Evolutionary conservation across 2,888 invertebrate species (phyloP).

Genomic region (Euplagia quadripunctaria): DNA sequence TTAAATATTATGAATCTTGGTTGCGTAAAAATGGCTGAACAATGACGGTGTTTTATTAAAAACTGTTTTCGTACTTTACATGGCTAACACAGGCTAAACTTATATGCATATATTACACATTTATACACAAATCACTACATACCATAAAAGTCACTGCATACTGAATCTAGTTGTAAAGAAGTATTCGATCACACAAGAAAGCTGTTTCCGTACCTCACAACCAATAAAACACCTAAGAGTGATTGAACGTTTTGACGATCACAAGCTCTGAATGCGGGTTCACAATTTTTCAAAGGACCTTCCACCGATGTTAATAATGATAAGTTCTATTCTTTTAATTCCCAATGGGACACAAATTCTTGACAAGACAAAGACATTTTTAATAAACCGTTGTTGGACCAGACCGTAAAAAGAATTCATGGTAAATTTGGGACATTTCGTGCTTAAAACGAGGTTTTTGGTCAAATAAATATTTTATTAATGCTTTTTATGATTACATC

Average conservation of each 20-base stretch:
- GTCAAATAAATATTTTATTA: not conserved
- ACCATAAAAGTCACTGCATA: too few relatives aligned
- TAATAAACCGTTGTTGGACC: slow-evolving; percentile 7
- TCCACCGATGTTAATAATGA: slow-evolving; percentile 4
- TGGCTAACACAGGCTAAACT: too few relatives aligned
- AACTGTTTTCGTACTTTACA: too few relatives aligned
- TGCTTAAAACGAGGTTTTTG: too few relatives aligned
- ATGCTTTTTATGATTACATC: not conserved
- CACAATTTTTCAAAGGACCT: slow-evolving; percentile 10
- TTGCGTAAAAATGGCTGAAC: too few relatives aligned
- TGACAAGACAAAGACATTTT: slow-evolving; percentile 15
- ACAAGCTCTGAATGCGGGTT: not conserved
- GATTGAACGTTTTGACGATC: slow-evolving; percentile 11
- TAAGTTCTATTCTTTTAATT: slow-evolving; percentile 13
- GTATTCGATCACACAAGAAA: not conserved
- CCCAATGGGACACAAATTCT: not conserved
- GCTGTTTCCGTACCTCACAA: not conserved
- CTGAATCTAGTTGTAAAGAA: not conserved
- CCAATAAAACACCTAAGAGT: not conserved
- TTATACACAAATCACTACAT: too few relatives aligned
- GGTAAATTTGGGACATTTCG: not conserved
- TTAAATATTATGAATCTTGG: too few relatives aligned
- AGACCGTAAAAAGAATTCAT: not conserved
- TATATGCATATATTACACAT: too few relatives aligned
- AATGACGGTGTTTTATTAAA: too few relatives aligned